Evolutionary conservation across 2,888 invertebrate genomes (phyloP).

Genomic region (Tenthredo amoena): DNA sequence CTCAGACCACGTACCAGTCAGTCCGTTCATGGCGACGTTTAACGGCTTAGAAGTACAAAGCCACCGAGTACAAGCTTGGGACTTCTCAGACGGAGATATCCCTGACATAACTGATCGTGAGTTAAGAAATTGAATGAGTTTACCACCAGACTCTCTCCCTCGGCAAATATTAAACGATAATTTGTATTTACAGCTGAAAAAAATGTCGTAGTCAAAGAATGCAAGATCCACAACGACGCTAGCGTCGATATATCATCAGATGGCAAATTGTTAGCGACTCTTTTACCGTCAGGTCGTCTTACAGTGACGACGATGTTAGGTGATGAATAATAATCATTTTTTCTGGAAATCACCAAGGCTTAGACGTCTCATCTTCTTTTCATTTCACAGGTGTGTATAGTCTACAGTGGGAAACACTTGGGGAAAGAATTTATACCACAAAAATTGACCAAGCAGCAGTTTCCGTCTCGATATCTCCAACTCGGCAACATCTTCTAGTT

Average conservation of each 20-base stretch:
- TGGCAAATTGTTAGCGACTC: slow-evolving; percentile 87
- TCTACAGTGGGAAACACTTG: slow-evolving; percentile 86
- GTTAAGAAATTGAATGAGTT: slow-evolving; percentile 67
- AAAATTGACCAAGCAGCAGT: slow-evolving; percentile 89
- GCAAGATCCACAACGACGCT: slow-evolving; percentile 93
- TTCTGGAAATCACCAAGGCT: background rate
- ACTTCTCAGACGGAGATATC: slow-evolving; percentile 85
- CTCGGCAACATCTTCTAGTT: slow-evolving; percentile 88
- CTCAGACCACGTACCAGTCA: slow-evolving; percentile 66
- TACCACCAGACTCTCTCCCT: background rate
- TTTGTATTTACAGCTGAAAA: slow-evolving; percentile 80
- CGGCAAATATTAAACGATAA: background rate
- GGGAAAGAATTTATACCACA: slow-evolving; percentile 89
- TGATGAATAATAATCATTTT: slow-evolving; percentile 73
- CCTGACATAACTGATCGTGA: slow-evolving; percentile 88
- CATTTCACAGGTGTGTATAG: slow-evolving; percentile 86
- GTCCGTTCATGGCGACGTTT: slow-evolving; percentile 62
- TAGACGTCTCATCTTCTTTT: slow-evolving; percentile 5
- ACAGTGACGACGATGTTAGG: slow-evolving; percentile 87
- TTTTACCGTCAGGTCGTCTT: slow-evolving; percentile 86
- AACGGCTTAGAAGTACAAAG: slow-evolving; percentile 76
- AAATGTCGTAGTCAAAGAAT: slow-evolving; percentile 89
- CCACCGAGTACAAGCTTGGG: slow-evolving; percentile 92
- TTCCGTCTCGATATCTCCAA: slow-evolving; percentile 92
- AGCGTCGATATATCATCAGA: slow-evolving; percentile 91